Conservation (phyloP, 2,888 invertebrate species). For the Drosophila incognita region DNA sequence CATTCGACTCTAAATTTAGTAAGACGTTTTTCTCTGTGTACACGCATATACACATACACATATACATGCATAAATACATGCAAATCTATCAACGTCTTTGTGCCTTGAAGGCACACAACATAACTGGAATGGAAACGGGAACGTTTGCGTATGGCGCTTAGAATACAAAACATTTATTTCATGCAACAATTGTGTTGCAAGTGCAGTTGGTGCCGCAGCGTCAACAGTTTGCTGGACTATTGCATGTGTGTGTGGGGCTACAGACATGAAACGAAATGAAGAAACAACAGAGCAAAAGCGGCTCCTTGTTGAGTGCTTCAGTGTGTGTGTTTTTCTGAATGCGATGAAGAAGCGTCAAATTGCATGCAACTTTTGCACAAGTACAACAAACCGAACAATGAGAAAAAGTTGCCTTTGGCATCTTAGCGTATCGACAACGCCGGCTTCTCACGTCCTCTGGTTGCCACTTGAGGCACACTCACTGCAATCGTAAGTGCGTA, state of each 20-base stretch:
- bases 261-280: conserved; percentile 29
- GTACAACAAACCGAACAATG: conserved; percentile 11
- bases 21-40: neutral
- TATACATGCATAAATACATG: conserved; percentile 26
- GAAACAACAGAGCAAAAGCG: conserved; percentile 28
- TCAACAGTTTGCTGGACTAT: conserved; percentile 27
- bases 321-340: conserved; percentile 1
- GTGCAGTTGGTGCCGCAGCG: conserved; percentile 35
- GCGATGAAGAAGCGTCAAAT: conserved; percentile 30
- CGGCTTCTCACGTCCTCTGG: conserved; percentile 16
- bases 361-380: conserved; percentile 46
- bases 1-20: neutral
- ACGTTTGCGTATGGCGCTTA: conserved; percentile 21
- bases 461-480: conserved; percentile 30
- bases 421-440: conserved; percentile 52
- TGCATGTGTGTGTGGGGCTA: conserved; percentile 2
- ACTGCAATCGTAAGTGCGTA: conserved; percentile 47
- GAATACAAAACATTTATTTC: conserved; percentile 70
- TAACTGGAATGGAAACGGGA: conserved; percentile 10
- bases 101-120: conserved; percentile 43
- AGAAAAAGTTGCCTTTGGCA: conserved; percentile 36
- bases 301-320: conserved; percentile 9
- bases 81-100: conserved; percentile 74
- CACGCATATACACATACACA: neutral
- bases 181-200: conserved; percentile 75